Conservation (phyloP, 2,888 invertebrate genomes). For the Allolobophora icterica region DNA sequence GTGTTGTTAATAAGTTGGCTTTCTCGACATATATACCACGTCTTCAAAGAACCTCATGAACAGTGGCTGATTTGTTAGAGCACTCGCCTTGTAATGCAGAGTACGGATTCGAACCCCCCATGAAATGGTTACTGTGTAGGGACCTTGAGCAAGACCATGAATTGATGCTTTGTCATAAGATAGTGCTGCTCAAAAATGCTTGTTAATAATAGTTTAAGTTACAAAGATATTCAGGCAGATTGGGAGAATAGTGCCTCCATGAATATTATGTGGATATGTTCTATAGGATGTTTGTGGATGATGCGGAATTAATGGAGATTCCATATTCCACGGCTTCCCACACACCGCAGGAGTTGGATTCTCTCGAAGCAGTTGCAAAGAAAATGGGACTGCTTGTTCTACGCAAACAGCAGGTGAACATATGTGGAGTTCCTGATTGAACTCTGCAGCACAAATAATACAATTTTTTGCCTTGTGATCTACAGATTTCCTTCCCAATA, state of each 20-base stretch:
- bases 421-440: not conserved
- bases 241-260: not conserved
- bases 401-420: conserved; percentile 20
- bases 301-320: conserved; percentile 22
- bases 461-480: too few species aligned
- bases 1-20: not conserved
- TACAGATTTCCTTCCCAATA: too few species aligned
- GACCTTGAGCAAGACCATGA: too few species aligned
- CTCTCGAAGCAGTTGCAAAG: conserved; percentile 21
- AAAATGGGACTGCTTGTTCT: conserved; percentile 4
- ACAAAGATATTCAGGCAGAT: not conserved
- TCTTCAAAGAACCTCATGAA: not conserved
- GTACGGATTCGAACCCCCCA: too few species aligned
- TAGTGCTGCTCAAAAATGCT: not conserved
- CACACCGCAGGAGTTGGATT: conserved; percentile 22
- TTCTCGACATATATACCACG: too few species aligned
- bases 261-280: not conserved
- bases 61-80: too few species aligned
- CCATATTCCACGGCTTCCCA: conserved; percentile 15
- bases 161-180: too few species aligned
- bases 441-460: not conserved
- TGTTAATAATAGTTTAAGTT: too few species aligned
- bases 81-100: too few species aligned
- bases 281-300: conserved; percentile 11
- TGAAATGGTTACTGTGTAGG: too few species aligned